Evolutionary conservation across 2,113 vertebrate species (phyloP), one percentile per base, ranked within the genome.

Genomic region (Arvicanthis niloticus): DNA sequence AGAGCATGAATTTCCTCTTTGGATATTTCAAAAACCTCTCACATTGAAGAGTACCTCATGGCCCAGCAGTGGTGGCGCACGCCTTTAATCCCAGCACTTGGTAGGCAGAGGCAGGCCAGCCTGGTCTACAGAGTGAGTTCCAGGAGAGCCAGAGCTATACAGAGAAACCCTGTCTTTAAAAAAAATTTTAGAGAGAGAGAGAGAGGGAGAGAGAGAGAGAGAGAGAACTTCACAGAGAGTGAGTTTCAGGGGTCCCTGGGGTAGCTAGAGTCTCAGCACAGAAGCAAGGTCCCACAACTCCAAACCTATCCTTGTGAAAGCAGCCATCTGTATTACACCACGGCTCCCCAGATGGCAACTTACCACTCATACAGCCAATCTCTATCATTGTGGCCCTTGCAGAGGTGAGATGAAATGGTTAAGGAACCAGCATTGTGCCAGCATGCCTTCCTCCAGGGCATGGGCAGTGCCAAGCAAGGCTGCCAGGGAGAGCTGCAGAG

Each of bases 21-120:
- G 42, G 89, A 78, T 92, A 67, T 88, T 73, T 97, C 75, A 24
- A 95, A 92, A 96, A 94, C 34, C 48, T 60, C 48, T 91, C 37
- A 87, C 53, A 67, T 73, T 48, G 58, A 65, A 75, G 21, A 92
- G 17, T 26, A 42, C 7, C 34, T 77, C 78, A n/a, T n/a, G n/a
- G n/a, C n/a, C n/a, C n/a, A n/a, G 45, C 45, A 45, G 45, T 45
- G 45, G 45, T 45, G 45, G 45, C 45, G 5, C 45, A 45, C 5
- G 3, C 45, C 45, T 45, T 45, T 45, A 45, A 45, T 45, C 45
- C 45, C 45, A 5, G 45, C 45, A 5, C 45, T 45, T 45, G 45
- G 45, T 3, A 45, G 45, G 45, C 45, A 45, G 45, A 45, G 45
- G 45, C 45, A 45, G 45, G 45, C 45, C 45, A 45, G 45, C 45